Conservation (phyloP, 2,888 invertebrate genomes). For the Pelosia muscerda region DNA sequence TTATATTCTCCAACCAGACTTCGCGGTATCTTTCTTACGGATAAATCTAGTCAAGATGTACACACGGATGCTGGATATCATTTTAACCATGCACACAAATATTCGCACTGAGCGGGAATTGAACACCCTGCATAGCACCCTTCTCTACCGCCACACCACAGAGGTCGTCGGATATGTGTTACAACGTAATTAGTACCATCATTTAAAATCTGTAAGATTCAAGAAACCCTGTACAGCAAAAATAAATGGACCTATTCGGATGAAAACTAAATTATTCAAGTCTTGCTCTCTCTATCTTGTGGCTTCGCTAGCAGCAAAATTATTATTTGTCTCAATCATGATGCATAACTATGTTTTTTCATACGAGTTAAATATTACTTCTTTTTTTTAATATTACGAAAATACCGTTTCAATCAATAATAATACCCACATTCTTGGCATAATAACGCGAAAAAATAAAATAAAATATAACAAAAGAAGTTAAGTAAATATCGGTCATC, state of each 20-base stretch:
- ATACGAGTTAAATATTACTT: background rate
- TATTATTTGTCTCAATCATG: background rate
- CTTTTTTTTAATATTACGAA: background rate
- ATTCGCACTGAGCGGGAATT: no score
- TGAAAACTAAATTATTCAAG: background rate
- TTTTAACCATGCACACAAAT: no score
- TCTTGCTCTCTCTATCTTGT: no score
- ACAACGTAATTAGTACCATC: background rate
- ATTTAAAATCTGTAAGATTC: background rate
- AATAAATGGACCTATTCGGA: background rate
- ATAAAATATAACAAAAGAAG: conserved; percentile 18
- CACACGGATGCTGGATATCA: background rate
- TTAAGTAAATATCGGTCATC: conserved; percentile 32
- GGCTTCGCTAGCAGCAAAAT: background rate
- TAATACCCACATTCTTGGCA: background rate
- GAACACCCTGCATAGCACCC: no score
- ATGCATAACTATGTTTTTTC: background rate
- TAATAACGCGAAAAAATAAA: background rate
- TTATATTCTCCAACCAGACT: no score
- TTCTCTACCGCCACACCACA: no score
- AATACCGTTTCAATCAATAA: background rate
- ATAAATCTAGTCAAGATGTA: background rate
- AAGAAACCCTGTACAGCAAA: background rate
- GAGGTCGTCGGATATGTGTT: no score
- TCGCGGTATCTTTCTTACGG: background rate